These are phyloP conservation scores for Huso huso DNA, from an alignment of 2,797 vertebrate genomes.

Conservation along the genomic window DNA sequence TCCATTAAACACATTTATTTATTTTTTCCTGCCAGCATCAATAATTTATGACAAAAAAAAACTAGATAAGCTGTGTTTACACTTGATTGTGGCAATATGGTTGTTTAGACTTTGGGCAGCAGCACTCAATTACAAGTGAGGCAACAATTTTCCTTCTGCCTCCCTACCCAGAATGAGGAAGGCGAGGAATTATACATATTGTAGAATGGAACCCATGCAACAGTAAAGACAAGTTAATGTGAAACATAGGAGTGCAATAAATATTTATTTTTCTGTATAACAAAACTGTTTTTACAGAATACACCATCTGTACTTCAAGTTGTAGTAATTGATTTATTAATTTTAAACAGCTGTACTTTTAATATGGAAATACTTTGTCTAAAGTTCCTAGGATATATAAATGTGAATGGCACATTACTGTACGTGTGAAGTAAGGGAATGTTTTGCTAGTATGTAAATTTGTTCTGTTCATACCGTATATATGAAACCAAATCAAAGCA, in stretches of 20 bases:
- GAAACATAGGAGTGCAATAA: conserved; percentile 58
- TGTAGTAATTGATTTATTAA: too few species aligned
- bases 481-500: too few species aligned
- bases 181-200: conserved; percentile 35
- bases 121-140: conserved; percentile 56
- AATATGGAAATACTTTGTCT: too few species aligned
- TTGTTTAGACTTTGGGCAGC: conserved; percentile 48
- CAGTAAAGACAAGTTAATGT: conserved; percentile 46
- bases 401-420: too few species aligned
- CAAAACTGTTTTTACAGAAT: conserved; percentile 4
- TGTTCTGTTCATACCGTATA: too few species aligned
- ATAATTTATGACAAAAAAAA: conserved; percentile 62
- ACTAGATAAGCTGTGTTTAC: conserved; percentile 52
- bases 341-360: too few species aligned
- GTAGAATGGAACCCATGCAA: conserved; percentile 60
- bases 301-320: too few species aligned
- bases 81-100: conserved; percentile 57
- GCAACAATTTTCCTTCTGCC: conserved; percentile 45
- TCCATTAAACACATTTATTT: conserved; percentile 38
- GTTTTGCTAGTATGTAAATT: too few species aligned
- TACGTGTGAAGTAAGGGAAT: too few species aligned
- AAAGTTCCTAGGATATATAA: too few species aligned
- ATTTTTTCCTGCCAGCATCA: conserved; percentile 68
- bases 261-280: conserved; percentile 18
- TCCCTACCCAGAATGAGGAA: conserved; percentile 44